phyloP scores from a whole-genome alignment of 2,888 invertebrate species.

The Protonemura montana region DNA sequence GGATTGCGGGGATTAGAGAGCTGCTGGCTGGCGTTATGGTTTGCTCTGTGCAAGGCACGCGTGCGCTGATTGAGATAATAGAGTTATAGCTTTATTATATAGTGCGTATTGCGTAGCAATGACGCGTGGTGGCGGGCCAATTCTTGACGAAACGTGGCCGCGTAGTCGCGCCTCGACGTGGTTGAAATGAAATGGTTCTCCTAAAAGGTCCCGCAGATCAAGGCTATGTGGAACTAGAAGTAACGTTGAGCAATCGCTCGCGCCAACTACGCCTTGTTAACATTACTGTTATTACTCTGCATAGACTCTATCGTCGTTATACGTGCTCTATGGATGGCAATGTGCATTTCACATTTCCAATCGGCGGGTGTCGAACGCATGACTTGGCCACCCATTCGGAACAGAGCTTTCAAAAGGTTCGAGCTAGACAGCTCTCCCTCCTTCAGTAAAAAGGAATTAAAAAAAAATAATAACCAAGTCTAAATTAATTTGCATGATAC shows the following conservation, averaged over 20 bases:
- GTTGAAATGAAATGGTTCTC: not conserved
- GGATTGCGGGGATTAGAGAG: too few species aligned
- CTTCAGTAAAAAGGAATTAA: not conserved
- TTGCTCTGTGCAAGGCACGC: not conserved
- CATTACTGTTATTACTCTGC: not conserved
- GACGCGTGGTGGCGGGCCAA: not conserved
- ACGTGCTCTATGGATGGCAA: too few species aligned
- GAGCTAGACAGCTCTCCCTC: not conserved
- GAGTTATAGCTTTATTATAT: too few species aligned
- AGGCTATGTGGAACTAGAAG: not conserved
- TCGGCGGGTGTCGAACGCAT: not conserved
- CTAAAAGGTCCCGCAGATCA: not conserved
- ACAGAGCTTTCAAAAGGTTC: not conserved
- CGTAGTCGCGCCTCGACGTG: too few species aligned
- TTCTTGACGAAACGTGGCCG: not conserved
- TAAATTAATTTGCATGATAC: not conserved
- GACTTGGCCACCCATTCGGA: slow-evolving; percentile 3
- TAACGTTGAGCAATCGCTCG: not conserved
- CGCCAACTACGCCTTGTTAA: not conserved
- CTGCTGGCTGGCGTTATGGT: too few species aligned
- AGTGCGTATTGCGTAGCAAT: too few species aligned
- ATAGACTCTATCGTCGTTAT: not conserved
- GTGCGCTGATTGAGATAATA: not conserved
- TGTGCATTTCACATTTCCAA: not conserved
- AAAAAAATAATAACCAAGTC: not conserved